Conservation (phyloP, 2,113 vertebrate genomes). For the Okapia johnstoni region DNA sequence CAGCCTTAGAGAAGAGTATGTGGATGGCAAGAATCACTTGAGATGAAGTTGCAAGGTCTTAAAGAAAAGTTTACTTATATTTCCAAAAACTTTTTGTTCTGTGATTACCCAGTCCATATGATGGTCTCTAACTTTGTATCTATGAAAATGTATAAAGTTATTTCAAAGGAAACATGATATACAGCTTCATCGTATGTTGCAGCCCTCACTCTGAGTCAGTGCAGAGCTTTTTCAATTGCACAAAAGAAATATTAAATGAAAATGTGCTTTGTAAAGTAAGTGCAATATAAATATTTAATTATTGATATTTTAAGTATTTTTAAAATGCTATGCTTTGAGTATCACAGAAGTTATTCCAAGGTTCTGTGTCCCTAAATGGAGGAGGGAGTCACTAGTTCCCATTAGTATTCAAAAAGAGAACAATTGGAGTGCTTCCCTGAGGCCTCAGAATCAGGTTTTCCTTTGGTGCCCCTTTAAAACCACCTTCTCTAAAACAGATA, state of each 20-base stretch:
- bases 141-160: background rate
- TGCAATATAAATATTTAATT: slow-evolving; percentile 16
- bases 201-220: background rate
- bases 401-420: background rate
- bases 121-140: background rate
- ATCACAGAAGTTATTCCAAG: background rate
- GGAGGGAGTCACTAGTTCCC: background rate
- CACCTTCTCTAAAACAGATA: background rate
- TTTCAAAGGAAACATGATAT: background rate
- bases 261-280: background rate
- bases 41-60: background rate
- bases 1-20: background rate
- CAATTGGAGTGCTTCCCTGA: background rate
- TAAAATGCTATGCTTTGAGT: background rate
- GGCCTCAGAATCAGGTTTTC: background rate
- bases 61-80: background rate
- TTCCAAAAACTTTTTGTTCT: background rate
- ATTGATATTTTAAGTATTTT: background rate
- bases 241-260: background rate
- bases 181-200: background rate
- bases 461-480: background rate
- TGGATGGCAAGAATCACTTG: background rate
- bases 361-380: background rate
- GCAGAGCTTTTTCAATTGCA: background rate
- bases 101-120: background rate